A percentile compares a stretch with the other conserved stretches of the same genome.
phyloP scores from a whole-genome alignment of 2,113 vertebrate species.

The Pteropus alecto region DNA sequence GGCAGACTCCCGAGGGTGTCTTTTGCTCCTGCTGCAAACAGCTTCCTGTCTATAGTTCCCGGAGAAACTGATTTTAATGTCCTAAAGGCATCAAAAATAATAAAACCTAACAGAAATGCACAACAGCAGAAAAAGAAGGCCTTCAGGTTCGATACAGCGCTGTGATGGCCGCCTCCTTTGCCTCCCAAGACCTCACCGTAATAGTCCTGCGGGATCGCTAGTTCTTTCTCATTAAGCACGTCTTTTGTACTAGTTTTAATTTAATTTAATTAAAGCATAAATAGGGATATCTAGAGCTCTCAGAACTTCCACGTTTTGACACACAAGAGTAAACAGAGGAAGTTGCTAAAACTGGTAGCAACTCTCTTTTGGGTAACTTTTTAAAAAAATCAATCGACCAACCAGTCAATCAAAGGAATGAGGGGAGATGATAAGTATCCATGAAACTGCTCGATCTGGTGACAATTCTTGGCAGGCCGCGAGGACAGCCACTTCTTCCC shows the following conservation, averaged over 20 bases:
- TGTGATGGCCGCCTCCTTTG: no score
- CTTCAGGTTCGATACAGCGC: neutral
- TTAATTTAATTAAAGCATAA: neutral
- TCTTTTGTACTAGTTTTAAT: neutral
- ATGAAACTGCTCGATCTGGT: neutral
- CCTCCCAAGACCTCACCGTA: neutral
- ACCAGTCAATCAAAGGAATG: neutral
- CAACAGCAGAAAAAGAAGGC: neutral
- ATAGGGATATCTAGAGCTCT: neutral
- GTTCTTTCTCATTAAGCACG: neutral
- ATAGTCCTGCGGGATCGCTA: rapidly evolving
- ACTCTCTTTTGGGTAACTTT: neutral
- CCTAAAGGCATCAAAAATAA: neutral
- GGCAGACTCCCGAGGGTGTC: neutral
- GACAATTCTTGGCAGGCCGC: neutral
- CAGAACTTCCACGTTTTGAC: neutral
- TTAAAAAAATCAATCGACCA: neutral
- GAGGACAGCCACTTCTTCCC: neutral
- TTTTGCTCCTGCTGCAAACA: neutral
- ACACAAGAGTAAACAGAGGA: neutral
- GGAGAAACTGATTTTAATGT: neutral
- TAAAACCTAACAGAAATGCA: neutral
- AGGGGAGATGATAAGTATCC: neutral
- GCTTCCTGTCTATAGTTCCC: neutral
- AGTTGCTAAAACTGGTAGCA: neutral